Evolutionary conservation across 2,888 invertebrate genomes (phyloP).

Genomic region (Eupithecia vulgata): DNA sequence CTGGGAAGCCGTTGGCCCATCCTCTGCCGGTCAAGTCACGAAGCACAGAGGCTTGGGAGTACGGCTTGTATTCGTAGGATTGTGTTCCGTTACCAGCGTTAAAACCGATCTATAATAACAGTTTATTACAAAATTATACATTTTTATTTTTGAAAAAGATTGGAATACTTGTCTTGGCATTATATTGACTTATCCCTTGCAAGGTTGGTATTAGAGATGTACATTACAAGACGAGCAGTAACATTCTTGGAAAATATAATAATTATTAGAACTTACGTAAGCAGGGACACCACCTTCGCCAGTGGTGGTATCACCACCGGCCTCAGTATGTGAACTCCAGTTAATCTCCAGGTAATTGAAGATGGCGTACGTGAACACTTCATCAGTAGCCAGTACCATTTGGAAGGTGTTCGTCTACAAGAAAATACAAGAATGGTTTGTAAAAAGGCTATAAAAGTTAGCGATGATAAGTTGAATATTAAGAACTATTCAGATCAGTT

Average conservation of each 20-base stretch:
- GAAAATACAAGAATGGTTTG: background rate
- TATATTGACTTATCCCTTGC: background rate
- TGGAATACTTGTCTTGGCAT: background rate
- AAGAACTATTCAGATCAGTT: background rate
- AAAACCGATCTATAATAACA: slow-evolving; percentile 89
- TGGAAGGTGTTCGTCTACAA: slow-evolving; percentile 97
- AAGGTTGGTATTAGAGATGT: background rate
- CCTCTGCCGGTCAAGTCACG: slow-evolving; percentile 93
- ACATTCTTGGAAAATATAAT: too few species aligned
- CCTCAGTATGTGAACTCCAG: slow-evolving; percentile 96
- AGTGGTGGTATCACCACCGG: slow-evolving; percentile 93
- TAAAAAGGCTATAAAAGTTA: background rate
- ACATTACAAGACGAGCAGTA: too few species aligned
- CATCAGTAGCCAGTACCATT: slow-evolving; percentile 95
- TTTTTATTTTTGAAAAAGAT: background rate
- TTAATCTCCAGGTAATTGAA: slow-evolving; percentile 96
- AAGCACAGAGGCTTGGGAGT: slow-evolving; percentile 93
- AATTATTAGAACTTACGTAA: slow-evolving; percentile 85
- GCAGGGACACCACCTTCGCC: slow-evolving; percentile 95
- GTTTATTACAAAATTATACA: background rate
- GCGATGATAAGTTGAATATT: background rate
- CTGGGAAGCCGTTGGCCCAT: slow-evolving; percentile 93
- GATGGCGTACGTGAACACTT: slow-evolving; percentile 96
- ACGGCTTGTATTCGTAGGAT: slow-evolving; percentile 94
- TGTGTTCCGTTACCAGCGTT: slow-evolving; percentile 98